phyloP scores from a whole-genome alignment of 2,113 vertebrate genomes.

The Gavialis gangeticus region DNA sequence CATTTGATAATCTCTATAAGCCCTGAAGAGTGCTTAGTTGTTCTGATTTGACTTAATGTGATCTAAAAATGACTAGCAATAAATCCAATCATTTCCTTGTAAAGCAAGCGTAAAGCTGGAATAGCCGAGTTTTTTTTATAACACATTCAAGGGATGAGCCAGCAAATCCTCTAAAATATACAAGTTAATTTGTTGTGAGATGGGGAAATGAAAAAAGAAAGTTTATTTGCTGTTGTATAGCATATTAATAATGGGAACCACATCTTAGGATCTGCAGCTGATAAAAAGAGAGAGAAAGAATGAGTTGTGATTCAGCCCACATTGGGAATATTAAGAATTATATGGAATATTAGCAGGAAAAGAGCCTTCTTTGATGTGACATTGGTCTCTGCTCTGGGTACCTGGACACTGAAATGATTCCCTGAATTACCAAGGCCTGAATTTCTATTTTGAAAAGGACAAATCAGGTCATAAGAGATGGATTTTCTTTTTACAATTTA shows the following conservation, averaged over 20 bases:
- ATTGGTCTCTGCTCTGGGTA: conserved; percentile 60
- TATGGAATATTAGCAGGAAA: neutral
- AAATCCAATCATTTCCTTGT: conserved; percentile 59
- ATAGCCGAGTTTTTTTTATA: conserved; percentile 3
- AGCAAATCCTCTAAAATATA: conserved; percentile 35
- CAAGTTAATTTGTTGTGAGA: conserved; percentile 47
- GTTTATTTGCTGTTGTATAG: neutral
- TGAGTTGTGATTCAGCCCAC: neutral
- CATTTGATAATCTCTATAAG: conserved; percentile 56
- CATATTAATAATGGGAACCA: neutral
- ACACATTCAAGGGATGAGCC: neutral
- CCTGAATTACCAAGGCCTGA: conserved; percentile 60
- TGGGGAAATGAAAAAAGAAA: conserved; percentile 11
- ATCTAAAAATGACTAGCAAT: conserved; percentile 58
- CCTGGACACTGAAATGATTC: conserved; percentile 54
- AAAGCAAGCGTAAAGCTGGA: conserved; percentile 24
- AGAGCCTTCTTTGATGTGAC: neutral
- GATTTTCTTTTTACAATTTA: conserved; percentile 46
- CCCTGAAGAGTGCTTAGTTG: conserved; percentile 54
- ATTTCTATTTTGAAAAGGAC: conserved; percentile 59
- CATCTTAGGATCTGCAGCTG: neutral
- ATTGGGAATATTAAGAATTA: neutral
- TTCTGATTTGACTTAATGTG: conserved; percentile 64
- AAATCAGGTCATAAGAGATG: conserved; percentile 61
- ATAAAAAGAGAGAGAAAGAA: neutral